These are phyloP conservation scores for Pagetopsis macropterus DNA, from an alignment of 2,797 vertebrate species.

Conservation along the genomic window DNA sequence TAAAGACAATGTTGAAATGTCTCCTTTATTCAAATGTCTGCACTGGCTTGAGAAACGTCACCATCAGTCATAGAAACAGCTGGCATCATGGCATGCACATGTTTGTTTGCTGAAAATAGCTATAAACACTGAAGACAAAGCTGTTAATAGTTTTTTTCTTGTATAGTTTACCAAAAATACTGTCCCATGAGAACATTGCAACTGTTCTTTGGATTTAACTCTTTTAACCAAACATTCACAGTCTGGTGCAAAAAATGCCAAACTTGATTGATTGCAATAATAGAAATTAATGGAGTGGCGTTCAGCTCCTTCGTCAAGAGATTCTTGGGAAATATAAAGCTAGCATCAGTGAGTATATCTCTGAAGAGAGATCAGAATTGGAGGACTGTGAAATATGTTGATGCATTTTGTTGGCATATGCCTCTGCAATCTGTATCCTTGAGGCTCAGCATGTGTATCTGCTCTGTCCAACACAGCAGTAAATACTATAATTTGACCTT, in stretches of 20 bases:
- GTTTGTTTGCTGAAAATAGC: neutral
- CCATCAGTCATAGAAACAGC: neutral
- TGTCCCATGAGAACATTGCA: neutral
- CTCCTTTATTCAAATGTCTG: slow-evolving; percentile 3
- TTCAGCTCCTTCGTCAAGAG: neutral
- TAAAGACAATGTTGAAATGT: neutral
- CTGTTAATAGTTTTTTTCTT: neutral
- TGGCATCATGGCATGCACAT: neutral
- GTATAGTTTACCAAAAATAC: neutral
- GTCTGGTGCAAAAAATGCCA: neutral
- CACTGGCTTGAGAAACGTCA: neutral
- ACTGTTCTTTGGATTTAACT: neutral
- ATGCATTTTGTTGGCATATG: neutral
- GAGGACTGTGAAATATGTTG: slow-evolving; percentile 26
- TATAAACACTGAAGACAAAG: neutral
- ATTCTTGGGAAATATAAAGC: neutral
- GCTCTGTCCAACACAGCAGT: slow-evolving; percentile 26
- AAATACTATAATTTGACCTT: slow-evolving; percentile 36
- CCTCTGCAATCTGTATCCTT: slow-evolving; percentile 10
- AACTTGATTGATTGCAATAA: neutral
- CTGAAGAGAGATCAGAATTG: neutral
- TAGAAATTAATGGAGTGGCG: neutral
- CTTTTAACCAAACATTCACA: neutral
- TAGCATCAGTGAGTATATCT: neutral
- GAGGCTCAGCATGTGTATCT: slow-evolving; percentile 32